These are phyloP conservation scores for Pseudorhiza aurosa DNA, from an alignment of 30 jellyfish, hydroid and myxozoan species.

Conservation along the genomic window DNA sequence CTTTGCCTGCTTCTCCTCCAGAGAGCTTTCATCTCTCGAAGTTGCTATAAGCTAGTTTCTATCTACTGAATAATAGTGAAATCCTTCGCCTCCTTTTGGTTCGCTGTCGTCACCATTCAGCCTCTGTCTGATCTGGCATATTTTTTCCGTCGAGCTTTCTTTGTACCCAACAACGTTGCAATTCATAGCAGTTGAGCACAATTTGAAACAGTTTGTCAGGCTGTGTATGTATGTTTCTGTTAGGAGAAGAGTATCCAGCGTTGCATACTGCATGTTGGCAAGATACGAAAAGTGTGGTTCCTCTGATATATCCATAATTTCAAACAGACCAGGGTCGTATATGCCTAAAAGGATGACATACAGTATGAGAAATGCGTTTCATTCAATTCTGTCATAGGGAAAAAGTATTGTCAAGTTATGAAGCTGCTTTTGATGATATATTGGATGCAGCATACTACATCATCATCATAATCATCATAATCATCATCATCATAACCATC, in stretches of 20 bases:
- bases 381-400: no score
- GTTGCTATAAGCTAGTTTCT: background rate
- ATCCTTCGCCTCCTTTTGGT: background rate
- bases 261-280: background rate
- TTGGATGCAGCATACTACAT: no score
- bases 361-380: no score
- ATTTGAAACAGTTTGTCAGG: conserved; percentile 11
- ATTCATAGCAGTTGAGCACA: background rate
- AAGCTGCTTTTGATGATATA: no score
- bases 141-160: background rate
- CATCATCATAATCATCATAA: no score
- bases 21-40: no score
- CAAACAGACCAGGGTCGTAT: conserved; percentile 24
- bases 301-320: background rate
- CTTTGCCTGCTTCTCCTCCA: no score
- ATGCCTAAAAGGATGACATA: conserved; percentile 19
- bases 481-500: no score
- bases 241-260: background rate
- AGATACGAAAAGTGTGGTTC: conserved; percentile 6
- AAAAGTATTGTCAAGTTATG: no score
- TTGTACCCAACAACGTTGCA: conserved; percentile 29
- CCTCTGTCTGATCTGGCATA: conserved; percentile 23
- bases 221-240: background rate
- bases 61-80: conserved; percentile 19
- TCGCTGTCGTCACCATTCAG: background rate